These are phyloP conservation scores for Heliangelus exortis DNA, from an alignment of 2,797 vertebrate genomes.

Conservation along the genomic window DNA sequence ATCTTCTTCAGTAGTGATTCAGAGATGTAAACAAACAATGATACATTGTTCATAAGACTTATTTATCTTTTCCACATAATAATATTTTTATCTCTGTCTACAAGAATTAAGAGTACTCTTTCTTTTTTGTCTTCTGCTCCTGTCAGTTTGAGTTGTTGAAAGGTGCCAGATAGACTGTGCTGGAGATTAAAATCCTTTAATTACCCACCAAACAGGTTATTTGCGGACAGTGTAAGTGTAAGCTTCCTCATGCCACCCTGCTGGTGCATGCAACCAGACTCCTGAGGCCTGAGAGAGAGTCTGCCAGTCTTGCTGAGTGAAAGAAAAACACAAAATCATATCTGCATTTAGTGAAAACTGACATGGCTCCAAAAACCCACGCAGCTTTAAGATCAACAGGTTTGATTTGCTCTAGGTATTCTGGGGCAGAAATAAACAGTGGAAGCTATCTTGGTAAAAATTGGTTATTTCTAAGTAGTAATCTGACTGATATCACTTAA, in stretches of 20 bases:
- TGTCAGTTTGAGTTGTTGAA: conserved; percentile 34
- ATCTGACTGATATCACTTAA: conserved; percentile 36
- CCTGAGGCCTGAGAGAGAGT: neutral
- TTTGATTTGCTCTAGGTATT: conserved; percentile 4
- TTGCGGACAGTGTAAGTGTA: neutral
- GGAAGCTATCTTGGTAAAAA: conserved; percentile 41
- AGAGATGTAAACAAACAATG: neutral
- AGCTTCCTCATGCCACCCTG: conserved; percentile 33
- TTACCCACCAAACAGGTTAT: conserved; percentile 58
- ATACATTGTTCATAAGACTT: neutral
- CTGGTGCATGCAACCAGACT: neutral
- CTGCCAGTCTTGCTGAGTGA: neutral
- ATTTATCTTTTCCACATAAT: neutral
- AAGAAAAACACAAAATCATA: conserved; percentile 6
- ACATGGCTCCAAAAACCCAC: neutral
- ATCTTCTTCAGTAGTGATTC: neutral
- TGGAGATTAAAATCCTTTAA: conserved; percentile 66
- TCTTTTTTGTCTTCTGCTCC: conserved; percentile 19
- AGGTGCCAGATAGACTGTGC: conserved; percentile 51
- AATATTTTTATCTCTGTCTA: neutral
- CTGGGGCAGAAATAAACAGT: neutral
- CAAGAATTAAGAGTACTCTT: neutral
- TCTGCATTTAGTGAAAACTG: neutral
- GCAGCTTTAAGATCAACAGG: neutral
- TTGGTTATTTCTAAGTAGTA: conserved; percentile 36